Base-by-base conservation (phyloP, 1,140 invertebrate species). In the Vanessa atalanta region DNA sequence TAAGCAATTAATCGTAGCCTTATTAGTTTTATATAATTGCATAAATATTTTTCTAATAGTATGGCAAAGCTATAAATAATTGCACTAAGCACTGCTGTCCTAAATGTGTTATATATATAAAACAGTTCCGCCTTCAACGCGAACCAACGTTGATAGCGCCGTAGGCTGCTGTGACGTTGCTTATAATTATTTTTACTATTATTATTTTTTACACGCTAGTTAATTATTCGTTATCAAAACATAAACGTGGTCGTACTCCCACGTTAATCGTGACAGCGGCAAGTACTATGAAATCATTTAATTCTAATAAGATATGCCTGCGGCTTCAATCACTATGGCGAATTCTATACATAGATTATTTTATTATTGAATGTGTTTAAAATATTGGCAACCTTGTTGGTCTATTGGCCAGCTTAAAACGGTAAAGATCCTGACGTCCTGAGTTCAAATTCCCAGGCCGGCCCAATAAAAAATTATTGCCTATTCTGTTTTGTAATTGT, bases 201-300 rank as follows among this genome's bases (percentile, higher is more conserved):
- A 63, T 69, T 70, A 55, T 70, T 61, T 61, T 61, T 13, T 31
- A 31, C 37, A 61, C 57, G 55, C 23, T 70, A 13, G 43, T 31
- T 70, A 64, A 73, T 73, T 73, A 73, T 61, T 50, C n/a, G 57
- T 31, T 82, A 82, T 82, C 72, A 79, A 73, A 80, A 77, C 71
- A 73, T 71, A 73, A 70, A 77, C 70, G 66, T 76, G 76, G 77
- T 79, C 72, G 79, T 76, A 80, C 81, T 79, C 84, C 84, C 81
- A 83, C 84, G 80, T 81, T 73, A 23, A 65, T 81, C 83, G 83
- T 84, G 83, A 82, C 75, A 65, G 61, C 48, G 60, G 57, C 76
- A 77, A 80, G 67, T 70, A 72, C 78, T 65, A 64, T 75, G 68
- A 82, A 85, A 84, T 86, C 79, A 85, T 88, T 85, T 83, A 83